Evolutionary conservation across 2,888 invertebrate species (phyloP), one percentile per base, ranked within the genome.

Genomic region (Papilio protenor): DNA sequence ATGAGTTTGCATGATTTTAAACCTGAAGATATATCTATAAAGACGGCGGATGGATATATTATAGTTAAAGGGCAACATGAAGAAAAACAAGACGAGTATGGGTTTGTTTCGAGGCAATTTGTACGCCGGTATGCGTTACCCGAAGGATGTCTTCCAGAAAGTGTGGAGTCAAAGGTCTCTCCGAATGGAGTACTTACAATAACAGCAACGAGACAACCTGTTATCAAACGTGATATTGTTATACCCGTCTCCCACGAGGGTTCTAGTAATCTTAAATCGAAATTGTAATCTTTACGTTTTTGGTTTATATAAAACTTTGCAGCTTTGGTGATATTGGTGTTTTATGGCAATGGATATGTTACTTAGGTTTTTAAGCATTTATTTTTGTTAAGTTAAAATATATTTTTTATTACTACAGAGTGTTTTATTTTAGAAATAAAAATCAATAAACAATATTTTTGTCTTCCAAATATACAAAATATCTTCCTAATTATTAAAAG

Each of bases 1-100:
- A 82, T 92, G 78, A 85, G 88, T 79, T 85, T 90, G 14, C 90
- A 88, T 80, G 89, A 91, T 80, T 92, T 91, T 83, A 81, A 83
- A 45, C 89, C 91, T 0, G 85, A 89, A 21, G 91, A 92, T 52
- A 89, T 92, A 78, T 83, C 84, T 2, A 86, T 91, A 52, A 90
- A 87, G 77, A 87, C 85, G 11, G 80, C 80, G n/a, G 86, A 90
- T 79, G 89, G 87, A 1, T 87, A 84, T 66, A 83, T 93, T 61
- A 85, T 91, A 10, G 85, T 93, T 2, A 90, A 92, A 79, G 92
- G 88, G 0, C 88, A 88, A 80, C 92, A 93, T 71, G 90, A 91
- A 33, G 92, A 92, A 79, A 92, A 86, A 80, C 87, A 88, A 61
- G 92, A 92, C 71, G 89, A 90, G 3, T 85, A 87, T 71, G 93